Percentiles rank a stretch among this genome's conserved stretches.
Evolutionary conservation across 2,888 invertebrate species (phyloP).

Genomic region (Troides oblongomaculatus): DNA sequence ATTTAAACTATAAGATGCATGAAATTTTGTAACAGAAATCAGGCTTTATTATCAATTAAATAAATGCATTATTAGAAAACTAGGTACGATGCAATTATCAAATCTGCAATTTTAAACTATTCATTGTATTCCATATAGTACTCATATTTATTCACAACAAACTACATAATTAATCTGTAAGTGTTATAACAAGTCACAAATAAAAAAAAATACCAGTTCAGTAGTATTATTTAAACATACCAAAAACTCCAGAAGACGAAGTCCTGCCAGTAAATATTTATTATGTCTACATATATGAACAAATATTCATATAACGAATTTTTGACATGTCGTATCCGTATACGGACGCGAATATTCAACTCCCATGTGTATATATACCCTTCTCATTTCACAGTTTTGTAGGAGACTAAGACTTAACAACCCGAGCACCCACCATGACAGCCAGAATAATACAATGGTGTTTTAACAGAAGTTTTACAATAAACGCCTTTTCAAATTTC

Average conservation of each 20-base stretch:
- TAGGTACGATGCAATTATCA: constrained; percentile 7
- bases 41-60: not conserved
- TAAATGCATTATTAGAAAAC: not conserved
- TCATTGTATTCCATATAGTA: not conserved
- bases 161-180: not conserved
- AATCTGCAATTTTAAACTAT: not conserved
- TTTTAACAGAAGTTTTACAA: no score
- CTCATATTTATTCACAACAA: constrained; percentile 1
- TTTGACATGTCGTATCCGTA: no score
- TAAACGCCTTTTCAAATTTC: no score
- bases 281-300: no score
- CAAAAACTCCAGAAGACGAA: not conserved
- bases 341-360: no score
- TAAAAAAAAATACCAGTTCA: not conserved
- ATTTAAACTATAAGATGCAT: constrained; percentile 5
- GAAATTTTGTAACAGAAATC: not conserved
- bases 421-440: no score
- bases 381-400: no score
- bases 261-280: no score
- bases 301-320: no score
- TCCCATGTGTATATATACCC: no score
- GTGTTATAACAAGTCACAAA: constrained; percentile 5
- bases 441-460: no score
- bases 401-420: no score
- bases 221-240: not conserved